A percentile compares a stretch with the other conserved stretches of the same genome.
These are phyloP conservation scores for Drosophila melanocephala DNA, from an alignment of 2,888 invertebrate species.

Conservation along the genomic window DNA sequence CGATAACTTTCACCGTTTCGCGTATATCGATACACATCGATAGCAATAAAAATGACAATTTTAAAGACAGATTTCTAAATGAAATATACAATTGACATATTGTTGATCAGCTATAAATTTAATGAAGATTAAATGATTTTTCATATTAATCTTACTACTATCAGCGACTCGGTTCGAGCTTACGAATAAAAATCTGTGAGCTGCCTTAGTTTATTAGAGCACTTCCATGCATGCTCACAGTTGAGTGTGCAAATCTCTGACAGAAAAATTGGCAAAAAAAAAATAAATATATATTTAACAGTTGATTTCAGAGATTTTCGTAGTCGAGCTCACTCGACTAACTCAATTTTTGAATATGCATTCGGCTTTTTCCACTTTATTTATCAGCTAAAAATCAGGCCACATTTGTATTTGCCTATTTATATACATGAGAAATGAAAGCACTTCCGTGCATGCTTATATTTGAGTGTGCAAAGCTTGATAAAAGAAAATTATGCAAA, in stretches of 20 bases:
- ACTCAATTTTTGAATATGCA: background rate
- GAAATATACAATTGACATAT: background rate
- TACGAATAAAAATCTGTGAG: too few relatives aligned
- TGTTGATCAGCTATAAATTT: background rate
- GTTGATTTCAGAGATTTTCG: background rate
- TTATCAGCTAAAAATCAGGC: constrained; percentile 10
- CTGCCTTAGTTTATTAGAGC: background rate
- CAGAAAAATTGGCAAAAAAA: background rate
- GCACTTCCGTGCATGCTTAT: background rate
- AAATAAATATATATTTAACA: background rate
- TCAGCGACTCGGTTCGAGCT: too few relatives aligned
- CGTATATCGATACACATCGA: background rate
- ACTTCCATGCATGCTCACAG: background rate
- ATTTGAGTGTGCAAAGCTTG: background rate
- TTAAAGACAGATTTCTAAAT: background rate
- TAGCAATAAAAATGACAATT: background rate
- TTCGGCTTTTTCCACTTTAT: background rate
- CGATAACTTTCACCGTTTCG: background rate
- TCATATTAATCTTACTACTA: background rate
- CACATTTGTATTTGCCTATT: background rate
- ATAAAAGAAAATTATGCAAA: background rate
- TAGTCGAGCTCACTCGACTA: background rate
- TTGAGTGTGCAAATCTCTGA: background rate
- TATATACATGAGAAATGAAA: background rate
- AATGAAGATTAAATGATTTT: background rate